Percentiles rank a stretch among this genome's conserved stretches.
These are phyloP conservation scores for Augochlorella aurata DNA, from an alignment of 2,888 invertebrate species.

Conservation along the genomic window DNA sequence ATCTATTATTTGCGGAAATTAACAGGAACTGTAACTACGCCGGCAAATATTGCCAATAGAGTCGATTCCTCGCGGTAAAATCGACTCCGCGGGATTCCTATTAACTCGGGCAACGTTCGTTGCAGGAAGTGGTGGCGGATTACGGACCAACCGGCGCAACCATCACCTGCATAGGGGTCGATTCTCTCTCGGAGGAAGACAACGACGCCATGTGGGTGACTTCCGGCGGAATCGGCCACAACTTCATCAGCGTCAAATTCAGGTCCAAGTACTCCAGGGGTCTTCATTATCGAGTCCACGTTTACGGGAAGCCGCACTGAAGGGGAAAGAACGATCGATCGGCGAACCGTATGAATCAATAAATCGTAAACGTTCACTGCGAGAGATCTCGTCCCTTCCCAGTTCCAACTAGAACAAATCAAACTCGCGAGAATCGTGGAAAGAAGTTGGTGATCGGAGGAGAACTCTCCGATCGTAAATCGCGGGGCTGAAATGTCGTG, in stretches of 20 bases:
- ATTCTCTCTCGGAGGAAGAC: conserved; percentile 62
- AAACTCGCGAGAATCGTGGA: too few species aligned
- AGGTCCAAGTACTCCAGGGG: conserved; percentile 64
- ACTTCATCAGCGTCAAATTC: conserved; percentile 67
- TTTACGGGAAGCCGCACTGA: conserved; percentile 62
- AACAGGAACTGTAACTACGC: too few species aligned
- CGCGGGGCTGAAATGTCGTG: conserved; percentile 53
- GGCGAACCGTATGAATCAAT: background rate
- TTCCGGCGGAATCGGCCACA: conserved; percentile 66
- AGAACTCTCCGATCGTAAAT: conserved; percentile 30
- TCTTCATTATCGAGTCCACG: conserved; percentile 66
- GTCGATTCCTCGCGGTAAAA: too few species aligned
- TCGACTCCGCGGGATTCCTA: background rate
- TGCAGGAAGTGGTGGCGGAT: conserved; percentile 67
- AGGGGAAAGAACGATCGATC: background rate
- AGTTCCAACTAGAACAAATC: too few species aligned
- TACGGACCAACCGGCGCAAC: conserved; percentile 65
- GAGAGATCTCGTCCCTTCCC: background rate
- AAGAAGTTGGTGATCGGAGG: too few species aligned
- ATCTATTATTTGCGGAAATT: too few species aligned
- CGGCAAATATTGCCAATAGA: too few species aligned
- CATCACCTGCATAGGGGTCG: conserved; percentile 68
- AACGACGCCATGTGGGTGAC: conserved; percentile 67
- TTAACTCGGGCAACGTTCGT: background rate
- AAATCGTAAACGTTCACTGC: background rate